These are phyloP conservation scores for Xenopus tropicalis DNA, from an alignment of 2,113 vertebrate species.

Conservation along the genomic window UCB_Xtro_10.0 CM004449.2:106797501-106798000, in stretches of 20 bases:
- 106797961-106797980: no score
- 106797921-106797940: no score
- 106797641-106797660: conserved; percentile 90
- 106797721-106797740: conserved; percentile 84
- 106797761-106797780: conserved; percentile 92
- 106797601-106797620: conserved; percentile 83
- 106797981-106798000: no score
- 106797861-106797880: no score
- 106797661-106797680: conserved; percentile 91
- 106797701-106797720: conserved; percentile 88
- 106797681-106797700: conserved; percentile 86
- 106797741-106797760: conserved; percentile 81
- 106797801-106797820: neutral
- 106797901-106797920: no score
- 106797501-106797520: no score
- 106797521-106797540: no score
- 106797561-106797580: conserved; percentile 88
- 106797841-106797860: no score
- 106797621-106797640: conserved; percentile 87
- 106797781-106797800: conserved; percentile 78
- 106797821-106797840: no score
- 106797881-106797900: no score
- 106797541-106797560: conserved; percentile 66
- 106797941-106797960: no score
- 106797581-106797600: conserved; percentile 93